A percentile compares a stretch with the other conserved stretches of the same genome.
phyloP scores from a whole-genome alignment of 2,797 vertebrate species.

The Helarctos malayanus region DNA sequence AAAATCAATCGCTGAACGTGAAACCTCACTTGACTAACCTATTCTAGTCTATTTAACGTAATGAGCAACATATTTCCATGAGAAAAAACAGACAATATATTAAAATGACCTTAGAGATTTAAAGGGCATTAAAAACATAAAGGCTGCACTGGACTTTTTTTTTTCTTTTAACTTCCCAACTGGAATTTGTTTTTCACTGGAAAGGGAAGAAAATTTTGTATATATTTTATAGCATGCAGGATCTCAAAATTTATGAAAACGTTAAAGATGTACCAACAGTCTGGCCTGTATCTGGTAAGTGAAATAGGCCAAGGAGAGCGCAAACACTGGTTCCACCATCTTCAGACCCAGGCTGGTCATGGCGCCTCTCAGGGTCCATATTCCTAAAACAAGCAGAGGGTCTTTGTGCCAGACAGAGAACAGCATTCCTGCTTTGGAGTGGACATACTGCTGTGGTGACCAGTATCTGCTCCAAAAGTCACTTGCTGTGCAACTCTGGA shows the following conservation, averaged over 20 bases:
- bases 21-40: background rate
- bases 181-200: background rate
- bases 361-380: too few relatives aligned
- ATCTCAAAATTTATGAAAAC: background rate
- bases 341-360: background rate
- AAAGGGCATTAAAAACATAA: slow-evolving; percentile 26
- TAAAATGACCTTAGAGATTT: background rate
- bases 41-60: slow-evolving; percentile 20
- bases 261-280: background rate
- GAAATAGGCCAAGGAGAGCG: background rate
- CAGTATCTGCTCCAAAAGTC: background rate
- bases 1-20: background rate
- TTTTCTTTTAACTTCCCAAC: background rate
- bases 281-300: background rate
- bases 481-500: background rate
- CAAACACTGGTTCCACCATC: too few relatives aligned
- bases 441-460: background rate
- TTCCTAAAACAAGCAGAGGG: background rate
- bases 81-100: background rate
- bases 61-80: slow-evolving; percentile 21
- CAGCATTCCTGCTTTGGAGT: fast-evolving
- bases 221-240: background rate
- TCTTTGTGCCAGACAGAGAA: background rate
- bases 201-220: background rate
- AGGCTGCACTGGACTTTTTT: background rate